A percentile compares a stretch with the other conserved stretches of the same genome.
Conservation (phyloP, 2,113 vertebrate genomes). For the Gobio gobio region DNA sequence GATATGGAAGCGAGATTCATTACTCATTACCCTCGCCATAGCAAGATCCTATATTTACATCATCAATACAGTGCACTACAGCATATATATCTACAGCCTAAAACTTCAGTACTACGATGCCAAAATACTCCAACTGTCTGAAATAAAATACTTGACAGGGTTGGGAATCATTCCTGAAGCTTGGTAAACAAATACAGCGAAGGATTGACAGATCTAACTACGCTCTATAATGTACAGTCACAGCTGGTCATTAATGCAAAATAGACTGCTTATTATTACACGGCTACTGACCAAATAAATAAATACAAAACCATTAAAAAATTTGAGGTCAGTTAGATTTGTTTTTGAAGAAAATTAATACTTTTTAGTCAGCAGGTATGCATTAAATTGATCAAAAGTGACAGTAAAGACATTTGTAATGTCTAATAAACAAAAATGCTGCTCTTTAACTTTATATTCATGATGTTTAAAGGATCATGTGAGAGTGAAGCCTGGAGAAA, state of each 20-base stretch:
- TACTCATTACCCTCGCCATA: background rate
- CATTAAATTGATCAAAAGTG: background rate
- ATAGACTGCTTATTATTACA: background rate
- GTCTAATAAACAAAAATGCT: background rate
- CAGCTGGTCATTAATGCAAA: background rate
- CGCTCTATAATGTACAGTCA: background rate
- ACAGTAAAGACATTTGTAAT: too few species aligned
- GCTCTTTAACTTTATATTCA: background rate
- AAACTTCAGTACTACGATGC: background rate
- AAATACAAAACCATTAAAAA: background rate
- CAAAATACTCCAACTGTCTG: background rate
- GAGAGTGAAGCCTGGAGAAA: background rate
- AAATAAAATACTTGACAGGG: background rate
- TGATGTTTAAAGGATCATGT: background rate
- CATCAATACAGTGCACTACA: background rate
- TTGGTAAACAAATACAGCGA: constrained; percentile 1
- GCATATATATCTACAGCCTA: background rate
- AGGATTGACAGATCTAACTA: background rate
- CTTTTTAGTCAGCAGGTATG: background rate
- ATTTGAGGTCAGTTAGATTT: background rate
- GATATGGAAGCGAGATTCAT: background rate
- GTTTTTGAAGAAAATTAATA: background rate
- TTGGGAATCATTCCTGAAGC: background rate
- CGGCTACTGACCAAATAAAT: background rate
- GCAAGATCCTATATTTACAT: background rate